Evolutionary conservation across 2,797 vertebrate species (phyloP), one percentile per base, ranked within the genome.

Genomic region (Notolabrus celidotus): DNA sequence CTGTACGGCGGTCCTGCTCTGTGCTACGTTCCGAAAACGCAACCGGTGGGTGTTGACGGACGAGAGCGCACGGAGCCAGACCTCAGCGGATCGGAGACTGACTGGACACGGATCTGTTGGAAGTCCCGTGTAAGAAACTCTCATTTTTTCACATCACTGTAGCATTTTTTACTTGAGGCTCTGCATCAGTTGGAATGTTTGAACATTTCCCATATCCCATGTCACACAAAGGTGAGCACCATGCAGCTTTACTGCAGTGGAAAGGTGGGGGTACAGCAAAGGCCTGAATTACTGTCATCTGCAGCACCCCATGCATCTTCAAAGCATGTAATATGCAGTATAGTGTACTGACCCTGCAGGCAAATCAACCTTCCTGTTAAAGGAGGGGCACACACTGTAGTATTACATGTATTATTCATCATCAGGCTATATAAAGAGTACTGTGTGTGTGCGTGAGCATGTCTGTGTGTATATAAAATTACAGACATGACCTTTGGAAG

Each of bases 321-420:
- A 54, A 27, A 10, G 38, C 27, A 72, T 67, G n/a, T 54, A 23
- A 71, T 56, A 50, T 76, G 29, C 51, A 47, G 41, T 61, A 71
- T 27, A 73, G 38, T 58, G 63, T 51, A 54, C 59, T 68, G 27
- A 68, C 47, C 53, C 71, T 67, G 45, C 42, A 62, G 55, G 65
- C 34, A 67, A 64, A 83, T 69, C 43, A 31, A 51, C 43, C 73
- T 68, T 55, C 53, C 9, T 77, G 83, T 66, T 63, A 57, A 73
- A 51, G 62, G 31, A 71, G 64, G 45, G 54, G 69, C 67, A 66
- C 67, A 71, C 34, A 36, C 34, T 36, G 34, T 39, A 67, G 55
- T 72, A 82, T 83, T 82, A 63, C 74, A 84, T 90, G 81, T 77
- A 89, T 90, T 90, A 88, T 91, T 88, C 69, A 88, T 91, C 53